phyloP scores from a whole-genome alignment of 2,113 vertebrate species.

The Caranx melampygus region DNA sequence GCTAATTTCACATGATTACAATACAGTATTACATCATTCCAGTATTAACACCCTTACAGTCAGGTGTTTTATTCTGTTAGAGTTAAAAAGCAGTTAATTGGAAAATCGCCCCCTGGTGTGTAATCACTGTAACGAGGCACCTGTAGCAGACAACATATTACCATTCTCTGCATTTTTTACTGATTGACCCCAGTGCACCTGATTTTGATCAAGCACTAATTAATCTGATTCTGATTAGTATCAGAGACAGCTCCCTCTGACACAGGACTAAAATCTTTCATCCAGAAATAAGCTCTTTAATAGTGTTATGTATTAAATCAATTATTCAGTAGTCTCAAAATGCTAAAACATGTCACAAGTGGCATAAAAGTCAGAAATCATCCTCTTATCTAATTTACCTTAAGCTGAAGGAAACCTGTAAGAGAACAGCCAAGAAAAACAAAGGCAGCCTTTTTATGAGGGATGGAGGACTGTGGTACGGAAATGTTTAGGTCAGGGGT shows the following conservation, averaged over 20 bases:
- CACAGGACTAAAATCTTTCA: no score
- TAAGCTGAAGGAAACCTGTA: no score
- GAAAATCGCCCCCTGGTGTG: constrained; percentile 15
- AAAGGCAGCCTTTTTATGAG: no score
- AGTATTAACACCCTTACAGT: neutral
- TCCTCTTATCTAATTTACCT: no score
- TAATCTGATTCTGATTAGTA: constrained; percentile 49
- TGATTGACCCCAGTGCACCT: constrained; percentile 54
- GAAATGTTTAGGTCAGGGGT: no score
- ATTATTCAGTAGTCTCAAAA: no score
- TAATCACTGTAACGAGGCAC: constrained; percentile 34
- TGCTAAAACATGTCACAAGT: no score
- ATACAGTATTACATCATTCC: constrained; percentile 5
- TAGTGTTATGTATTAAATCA: no score
- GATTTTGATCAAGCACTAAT: constrained; percentile 55
- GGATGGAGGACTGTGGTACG: no score
- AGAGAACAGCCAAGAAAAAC: no score
- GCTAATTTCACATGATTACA: neutral
- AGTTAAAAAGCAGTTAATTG: constrained; percentile 23
- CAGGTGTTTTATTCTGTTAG: constrained; percentile 19
- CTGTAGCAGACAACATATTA: constrained; percentile 34
- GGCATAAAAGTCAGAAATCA: no score
- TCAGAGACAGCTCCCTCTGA: neutral
- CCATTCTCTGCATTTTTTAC: constrained; percentile 37
- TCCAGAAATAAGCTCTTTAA: no score